Evolutionary conservation across 2,888 invertebrate genomes (phyloP).

Genomic region (Tuta absoluta): DNA sequence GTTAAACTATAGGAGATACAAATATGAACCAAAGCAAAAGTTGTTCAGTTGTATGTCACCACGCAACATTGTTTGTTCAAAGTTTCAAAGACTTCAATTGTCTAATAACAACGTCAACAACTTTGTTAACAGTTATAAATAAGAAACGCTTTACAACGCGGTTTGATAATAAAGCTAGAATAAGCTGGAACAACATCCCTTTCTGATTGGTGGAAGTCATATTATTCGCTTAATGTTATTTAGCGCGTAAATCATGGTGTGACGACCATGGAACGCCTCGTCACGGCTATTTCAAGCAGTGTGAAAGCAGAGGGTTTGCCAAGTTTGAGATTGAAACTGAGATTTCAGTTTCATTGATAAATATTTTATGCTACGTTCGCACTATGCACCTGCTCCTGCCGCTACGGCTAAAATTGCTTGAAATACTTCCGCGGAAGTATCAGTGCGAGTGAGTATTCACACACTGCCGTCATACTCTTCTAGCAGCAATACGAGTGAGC

Average conservation of each 20-base stretch:
- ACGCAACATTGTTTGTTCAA: neutral
- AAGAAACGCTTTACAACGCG: slow-evolving; percentile 11
- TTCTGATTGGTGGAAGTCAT: neutral
- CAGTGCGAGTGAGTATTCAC: too few relatives aligned
- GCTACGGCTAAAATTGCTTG: too few relatives aligned
- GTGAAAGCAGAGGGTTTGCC: neutral
- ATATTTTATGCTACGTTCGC: too few relatives aligned
- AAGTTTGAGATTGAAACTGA: neutral
- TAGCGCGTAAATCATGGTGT: slow-evolving; percentile 4
- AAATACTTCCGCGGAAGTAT: too few relatives aligned
- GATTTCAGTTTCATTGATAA: slow-evolving; percentile 6
- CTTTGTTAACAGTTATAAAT: neutral
- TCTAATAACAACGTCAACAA: neutral
- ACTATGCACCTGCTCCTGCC: too few relatives aligned
- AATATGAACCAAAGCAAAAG: too few relatives aligned
- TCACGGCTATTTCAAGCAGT: neutral
- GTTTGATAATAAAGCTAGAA: neutral
- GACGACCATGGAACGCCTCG: neutral
- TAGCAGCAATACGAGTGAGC: too few relatives aligned
- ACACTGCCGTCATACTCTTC: too few relatives aligned
- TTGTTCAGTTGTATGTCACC: too few relatives aligned
- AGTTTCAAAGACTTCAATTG: neutral
- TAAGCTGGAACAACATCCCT: too few relatives aligned
- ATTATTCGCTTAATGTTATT: slow-evolving; percentile 11
- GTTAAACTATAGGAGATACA: too few relatives aligned